These are phyloP conservation scores for Eunapius fragilis DNA, from an alignment of 37 sponge, comb jelly and placozoan species.

Conservation along the genomic window DNA sequence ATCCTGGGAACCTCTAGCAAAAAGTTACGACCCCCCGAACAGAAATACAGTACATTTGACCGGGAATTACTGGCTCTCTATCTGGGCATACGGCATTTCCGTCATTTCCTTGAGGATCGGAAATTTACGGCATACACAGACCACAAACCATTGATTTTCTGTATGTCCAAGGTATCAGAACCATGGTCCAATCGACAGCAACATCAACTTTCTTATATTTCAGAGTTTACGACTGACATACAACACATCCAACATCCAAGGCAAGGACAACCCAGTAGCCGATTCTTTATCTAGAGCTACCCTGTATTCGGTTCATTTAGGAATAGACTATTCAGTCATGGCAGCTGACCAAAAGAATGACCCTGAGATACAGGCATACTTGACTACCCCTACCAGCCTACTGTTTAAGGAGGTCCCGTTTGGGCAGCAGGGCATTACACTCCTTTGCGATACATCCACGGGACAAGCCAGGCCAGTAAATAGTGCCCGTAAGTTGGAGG, in stretches of 20 bases:
- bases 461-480: slow-evolving; percentile 26
- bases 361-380: slow-evolving; percentile 2
- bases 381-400: background rate
- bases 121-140: slow-evolving; percentile 29
- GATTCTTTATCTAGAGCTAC: slow-evolving; percentile 13
- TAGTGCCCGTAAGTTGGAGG: slow-evolving; percentile 11
- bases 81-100: slow-evolving; percentile 24
- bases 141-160: slow-evolving; percentile 45
- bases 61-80: slow-evolving; percentile 35
- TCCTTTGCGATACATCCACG: slow-evolving; percentile 24
- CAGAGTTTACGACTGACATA: slow-evolving; percentile 30
- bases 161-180: slow-evolving; percentile 27
- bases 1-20: slow-evolving; percentile 25
- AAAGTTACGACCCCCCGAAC: slow-evolving; percentile 20
- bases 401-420: background rate
- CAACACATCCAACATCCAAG: slow-evolving; percentile 11
- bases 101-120: slow-evolving; percentile 38
- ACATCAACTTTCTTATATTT: slow-evolving; percentile 11
- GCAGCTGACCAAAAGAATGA: slow-evolving; percentile 8
- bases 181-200: slow-evolving; percentile 20
- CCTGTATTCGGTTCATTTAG: slow-evolving; percentile 4
- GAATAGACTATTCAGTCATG: slow-evolving; percentile 29
- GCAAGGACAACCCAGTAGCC: slow-evolving; percentile 2
- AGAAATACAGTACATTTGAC: slow-evolving; percentile 45
- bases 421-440: background rate